Conservation (phyloP, 2,113 vertebrate species). For the Sapajus apella region DNA sequence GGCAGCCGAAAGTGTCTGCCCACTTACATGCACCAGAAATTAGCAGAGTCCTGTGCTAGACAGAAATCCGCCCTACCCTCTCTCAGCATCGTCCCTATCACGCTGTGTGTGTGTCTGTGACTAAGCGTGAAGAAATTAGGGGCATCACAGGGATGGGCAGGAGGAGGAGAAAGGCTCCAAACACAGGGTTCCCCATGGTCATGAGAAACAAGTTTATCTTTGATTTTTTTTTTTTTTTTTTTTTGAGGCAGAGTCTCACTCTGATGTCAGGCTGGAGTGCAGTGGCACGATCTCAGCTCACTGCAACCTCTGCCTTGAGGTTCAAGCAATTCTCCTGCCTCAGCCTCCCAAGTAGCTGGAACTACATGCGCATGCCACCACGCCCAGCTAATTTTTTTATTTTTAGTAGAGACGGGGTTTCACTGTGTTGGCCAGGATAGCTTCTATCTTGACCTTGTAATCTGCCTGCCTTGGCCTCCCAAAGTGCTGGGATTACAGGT, state of each 20-base stretch:
- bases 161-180: neutral
- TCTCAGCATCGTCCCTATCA: neutral
- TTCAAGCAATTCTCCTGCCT: neutral
- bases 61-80: neutral
- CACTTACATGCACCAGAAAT: neutral
- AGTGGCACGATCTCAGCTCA: neutral
- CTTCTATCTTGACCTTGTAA: no score
- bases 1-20: neutral
- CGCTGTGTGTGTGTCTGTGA: neutral
- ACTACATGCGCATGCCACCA: neutral
- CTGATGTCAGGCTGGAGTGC: neutral
- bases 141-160: neutral
- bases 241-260: neutral
- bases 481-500: neutral
- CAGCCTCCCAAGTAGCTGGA: neutral
- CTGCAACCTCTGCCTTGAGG: neutral
- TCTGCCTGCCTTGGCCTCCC: neutral
- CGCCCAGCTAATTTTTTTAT: neutral
- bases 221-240: neutral
- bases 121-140: conserved; percentile 45
- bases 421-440: neutral
- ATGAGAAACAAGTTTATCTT: neutral
- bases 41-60: neutral
- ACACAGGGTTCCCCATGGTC: neutral
- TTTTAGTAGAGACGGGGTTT: neutral